Evolutionary conservation across 2,888 invertebrate species (phyloP), one percentile per base, ranked within the genome.

Genomic region (Nomada lathburiana): DNA sequence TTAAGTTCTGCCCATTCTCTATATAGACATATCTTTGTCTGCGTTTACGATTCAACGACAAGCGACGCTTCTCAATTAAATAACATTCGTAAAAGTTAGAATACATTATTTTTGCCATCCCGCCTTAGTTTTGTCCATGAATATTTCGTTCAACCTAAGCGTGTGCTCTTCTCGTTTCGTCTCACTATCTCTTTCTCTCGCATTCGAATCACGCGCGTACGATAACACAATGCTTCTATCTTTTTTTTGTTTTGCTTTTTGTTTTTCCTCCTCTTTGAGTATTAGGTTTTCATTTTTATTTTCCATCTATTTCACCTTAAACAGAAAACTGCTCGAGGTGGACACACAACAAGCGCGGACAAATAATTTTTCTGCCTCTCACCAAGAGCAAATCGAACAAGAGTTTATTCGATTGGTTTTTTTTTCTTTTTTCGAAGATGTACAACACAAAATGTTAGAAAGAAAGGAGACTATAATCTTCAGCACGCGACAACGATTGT

Each of bases 31-130:
- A 42, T 10, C 5, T 59, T 55, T 60, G 59, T 26, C 60, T 79
- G 65, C 77, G 72, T 76, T 78, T 76, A 67, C 76, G 44, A 79
- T 82, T 80, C 74, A 65, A 84, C 81, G 83, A 85, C 85, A 83
- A 86, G 77, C 85, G 86, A 86, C 86, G 86, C 78, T 68, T 80
- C 75, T 85, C 86, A 76, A 69, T 76, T 80, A 82, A 85, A 85
- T 79, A 83, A 88, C 83, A 79, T 83, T 88, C 82, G 79, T 87
- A 86, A 85, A 88, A 87, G 86, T 87, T 85, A 85, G 86, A 88
- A 91, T 88, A 90, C 88, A 89, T 87, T 85, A 69, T 82, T 88
- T 91, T 90, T 90, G 90, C 90, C 90, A 91, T 91, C 89, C 89
- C 90, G 68, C 79, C 78, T 52, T 63, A 42, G 50, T 84, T 79